Evolutionary conservation across 2,888 invertebrate genomes (phyloP).

Genomic region (Plusia festucae): DNA sequence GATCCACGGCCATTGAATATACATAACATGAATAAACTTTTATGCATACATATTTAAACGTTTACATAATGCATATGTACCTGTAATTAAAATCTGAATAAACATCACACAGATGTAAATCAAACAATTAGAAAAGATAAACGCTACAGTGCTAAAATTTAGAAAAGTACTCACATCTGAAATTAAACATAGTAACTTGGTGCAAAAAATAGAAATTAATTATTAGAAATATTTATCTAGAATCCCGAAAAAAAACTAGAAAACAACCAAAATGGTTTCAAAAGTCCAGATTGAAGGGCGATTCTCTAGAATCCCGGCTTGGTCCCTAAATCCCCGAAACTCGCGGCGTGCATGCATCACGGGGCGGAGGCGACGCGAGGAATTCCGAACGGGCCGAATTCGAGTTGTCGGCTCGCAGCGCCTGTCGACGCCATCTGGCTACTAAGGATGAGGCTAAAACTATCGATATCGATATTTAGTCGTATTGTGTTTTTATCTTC

Average conservation of each 20-base stretch:
- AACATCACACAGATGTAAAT: not conserved
- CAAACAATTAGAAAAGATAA: no score
- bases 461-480: slow-evolving; percentile 53
- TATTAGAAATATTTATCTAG: not conserved
- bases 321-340: slow-evolving; percentile 57
- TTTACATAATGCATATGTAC: not conserved
- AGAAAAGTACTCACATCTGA: no score
- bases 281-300: slow-evolving; percentile 8
- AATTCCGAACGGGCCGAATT: slow-evolving; percentile 82
- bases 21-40: not conserved
- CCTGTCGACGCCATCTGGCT: slow-evolving; percentile 86
- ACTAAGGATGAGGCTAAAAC: slow-evolving; percentile 64
- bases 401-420: slow-evolving; percentile 77
- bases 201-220: no score
- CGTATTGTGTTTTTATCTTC: no score
- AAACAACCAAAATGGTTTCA: not conserved
- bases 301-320: slow-evolving; percentile 30
- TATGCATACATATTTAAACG: not conserved
- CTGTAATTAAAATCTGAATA: no score
- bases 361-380: slow-evolving; percentile 81
- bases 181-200: no score
- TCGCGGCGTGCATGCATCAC: slow-evolving; percentile 74
- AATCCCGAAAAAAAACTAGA: not conserved
- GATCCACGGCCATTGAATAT: not conserved
- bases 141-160: no score